Evolutionary conservation across 2,797 vertebrate genomes (phyloP).

Genomic region (Eremophila alpestris): DNA sequence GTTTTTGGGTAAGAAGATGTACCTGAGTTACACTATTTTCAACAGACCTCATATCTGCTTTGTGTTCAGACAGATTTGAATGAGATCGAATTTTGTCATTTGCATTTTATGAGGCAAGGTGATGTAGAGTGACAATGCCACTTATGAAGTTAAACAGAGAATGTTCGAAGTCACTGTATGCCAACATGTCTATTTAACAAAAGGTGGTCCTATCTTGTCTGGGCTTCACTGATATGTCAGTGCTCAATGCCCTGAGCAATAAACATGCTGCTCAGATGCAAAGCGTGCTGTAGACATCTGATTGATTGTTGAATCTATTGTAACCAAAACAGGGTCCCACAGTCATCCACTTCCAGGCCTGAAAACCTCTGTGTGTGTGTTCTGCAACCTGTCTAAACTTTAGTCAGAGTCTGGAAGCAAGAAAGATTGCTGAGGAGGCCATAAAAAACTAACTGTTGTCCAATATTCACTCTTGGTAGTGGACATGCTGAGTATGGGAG

Average conservation of each 20-base stretch:
- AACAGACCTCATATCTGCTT: neutral
- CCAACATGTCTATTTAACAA: neutral
- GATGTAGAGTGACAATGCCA: neutral
- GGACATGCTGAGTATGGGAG: neutral
- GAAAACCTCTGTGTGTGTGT: neutral
- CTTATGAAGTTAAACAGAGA: neutral
- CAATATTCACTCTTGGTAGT: neutral
- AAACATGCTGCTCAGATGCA: neutral
- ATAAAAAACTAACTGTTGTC: neutral
- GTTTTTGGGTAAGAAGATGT: neutral
- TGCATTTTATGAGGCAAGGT: neutral
- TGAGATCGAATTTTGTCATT: neutral
- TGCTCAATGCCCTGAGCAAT: neutral
- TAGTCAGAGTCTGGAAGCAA: neutral
- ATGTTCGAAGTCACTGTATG: neutral
- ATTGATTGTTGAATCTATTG: neutral
- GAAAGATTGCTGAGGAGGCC: neutral
- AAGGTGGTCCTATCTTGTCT: neutral
- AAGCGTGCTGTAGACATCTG: neutral
- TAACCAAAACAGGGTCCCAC: neutral
- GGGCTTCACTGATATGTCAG: neutral
- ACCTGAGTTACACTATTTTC: neutral
- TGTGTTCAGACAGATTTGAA: neutral
- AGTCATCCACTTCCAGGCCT: neutral
- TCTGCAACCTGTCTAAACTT: neutral